These are phyloP conservation scores for Idris sp. DNA, from an alignment of 1,140 invertebrate genomes.

Conservation along the genomic window DNA sequence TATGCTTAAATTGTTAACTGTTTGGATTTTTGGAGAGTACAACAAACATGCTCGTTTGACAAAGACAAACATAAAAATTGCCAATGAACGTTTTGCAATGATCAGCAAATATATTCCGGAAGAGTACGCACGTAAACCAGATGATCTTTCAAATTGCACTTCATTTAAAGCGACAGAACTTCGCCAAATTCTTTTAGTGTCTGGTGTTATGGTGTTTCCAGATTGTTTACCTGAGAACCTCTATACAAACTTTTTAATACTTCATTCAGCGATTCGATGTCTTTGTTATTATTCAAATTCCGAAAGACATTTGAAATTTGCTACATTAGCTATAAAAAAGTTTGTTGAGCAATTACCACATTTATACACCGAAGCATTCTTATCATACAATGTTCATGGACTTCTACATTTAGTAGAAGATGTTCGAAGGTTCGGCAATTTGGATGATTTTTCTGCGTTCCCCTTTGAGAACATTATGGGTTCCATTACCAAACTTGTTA, in stretches of 20 bases:
- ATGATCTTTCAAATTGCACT: not conserved
- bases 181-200: constrained; percentile 6
- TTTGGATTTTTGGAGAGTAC: not conserved
- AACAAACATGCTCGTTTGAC: not conserved
- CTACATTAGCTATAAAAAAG: constrained; percentile 1
- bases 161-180: constrained; percentile 11
- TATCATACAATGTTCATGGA: constrained; percentile 6
- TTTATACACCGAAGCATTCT: constrained; percentile 2
- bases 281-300: constrained; percentile 8
- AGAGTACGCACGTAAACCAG: constrained; percentile 7
- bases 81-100: not conserved
- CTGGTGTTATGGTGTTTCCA: constrained; percentile 2
- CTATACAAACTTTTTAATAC: not conserved
- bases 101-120: not conserved
- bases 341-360: not conserved
- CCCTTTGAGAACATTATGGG: constrained; percentile 13
- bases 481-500: not conserved
- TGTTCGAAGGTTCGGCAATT: not conserved
- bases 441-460: constrained; percentile 7
- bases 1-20: no score
- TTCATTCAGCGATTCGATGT: constrained; percentile 9
- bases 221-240: not conserved
- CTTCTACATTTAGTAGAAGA: constrained; percentile 1
- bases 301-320: not conserved
- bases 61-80: not conserved